Percentiles rank a stretch among this genome's conserved stretches.
These are phyloP conservation scores for Macrobrachium rosenbergii DNA, from an alignment of 1,140 invertebrate species.

Conservation along the genomic window DNA sequence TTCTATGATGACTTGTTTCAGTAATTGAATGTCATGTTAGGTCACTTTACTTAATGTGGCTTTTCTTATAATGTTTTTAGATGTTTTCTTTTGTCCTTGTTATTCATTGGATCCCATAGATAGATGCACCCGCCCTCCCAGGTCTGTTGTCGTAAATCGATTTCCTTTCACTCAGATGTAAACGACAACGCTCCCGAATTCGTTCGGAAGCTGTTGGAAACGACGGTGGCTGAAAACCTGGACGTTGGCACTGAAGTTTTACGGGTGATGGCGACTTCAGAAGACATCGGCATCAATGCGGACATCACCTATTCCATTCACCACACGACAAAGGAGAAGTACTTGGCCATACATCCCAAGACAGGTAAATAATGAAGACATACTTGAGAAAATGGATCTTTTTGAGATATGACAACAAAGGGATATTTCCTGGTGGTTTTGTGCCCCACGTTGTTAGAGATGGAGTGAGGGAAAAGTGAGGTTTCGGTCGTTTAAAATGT, in stretches of 20 bases:
- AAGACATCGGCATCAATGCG: conserved; percentile 93
- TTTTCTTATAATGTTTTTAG: too few relatives aligned
- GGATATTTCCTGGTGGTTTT: too few relatives aligned
- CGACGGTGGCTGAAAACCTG: conserved; percentile 80
- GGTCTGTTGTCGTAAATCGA: neutral
- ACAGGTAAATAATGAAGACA: conserved; percentile 38
- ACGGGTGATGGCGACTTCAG: conserved; percentile 87
- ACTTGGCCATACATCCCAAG: conserved; percentile 55
- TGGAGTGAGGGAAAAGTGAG: neutral
- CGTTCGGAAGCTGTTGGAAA: conserved; percentile 81
- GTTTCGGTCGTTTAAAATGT: too few relatives aligned
- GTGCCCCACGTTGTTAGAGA: neutral
- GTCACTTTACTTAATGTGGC: too few relatives aligned
- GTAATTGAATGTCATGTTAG: too few relatives aligned
- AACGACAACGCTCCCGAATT: conserved; percentile 96
- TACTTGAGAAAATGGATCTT: too few relatives aligned
- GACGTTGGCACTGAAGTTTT: conserved; percentile 83
- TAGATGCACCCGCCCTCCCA: neutral
- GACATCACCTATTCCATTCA: conserved; percentile 91
- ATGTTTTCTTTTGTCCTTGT: too few relatives aligned
- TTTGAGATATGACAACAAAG: too few relatives aligned
- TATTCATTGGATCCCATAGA: too few relatives aligned
- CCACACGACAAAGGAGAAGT: conserved; percentile 83
- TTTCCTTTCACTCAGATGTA: conserved; percentile 76
- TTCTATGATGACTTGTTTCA: too few relatives aligned